Evolutionary conservation across 1,140 invertebrate species (phyloP), one percentile per base, ranked within the genome.

Genomic region (Halictus rubicundus): DNA sequence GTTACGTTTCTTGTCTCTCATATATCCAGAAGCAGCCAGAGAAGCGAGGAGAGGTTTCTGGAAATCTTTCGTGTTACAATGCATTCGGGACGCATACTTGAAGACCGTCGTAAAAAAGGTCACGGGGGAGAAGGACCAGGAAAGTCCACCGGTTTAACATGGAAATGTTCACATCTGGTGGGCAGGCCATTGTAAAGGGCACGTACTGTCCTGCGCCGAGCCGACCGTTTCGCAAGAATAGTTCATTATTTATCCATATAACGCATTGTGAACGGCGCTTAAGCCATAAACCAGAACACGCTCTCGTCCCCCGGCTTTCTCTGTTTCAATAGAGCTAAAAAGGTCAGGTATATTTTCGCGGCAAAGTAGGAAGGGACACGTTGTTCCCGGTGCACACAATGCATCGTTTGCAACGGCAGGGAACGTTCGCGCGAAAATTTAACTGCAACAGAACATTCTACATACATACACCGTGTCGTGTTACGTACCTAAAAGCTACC

Each of bases 131-230:
- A 64, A 27, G 42, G 64, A 70, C 23, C 16, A 37, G 46, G 59
- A 78, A 71, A 46, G 37, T 42, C 46, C 49, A 21, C 14, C 2
- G 23, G 60, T 60, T 75, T 59, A 46, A 72, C 69, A 80, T 63
- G 71, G 63, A 72, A 68, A 57, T 14, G 68, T 46, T 25, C 68
- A 52, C 82, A 84, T 85, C 82, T 85, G 82, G 82, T 61, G 42
- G 68, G 76, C 68, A 80, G 68, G 57, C 68, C 59, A 68, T 85
- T 84, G 82, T 80, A 80, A 84, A 75, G 57, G 68, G 68, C 23
- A 32, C 75, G 37, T 72, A 32, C 79, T 68, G 65, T 60, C n/a
- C 65, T 54, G 59, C 52, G 37, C 54, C n/a, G 25, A n/a, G n/a
- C n/a, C 37, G 23, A 10, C 57, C 21, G 27, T 80, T 83, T 66